Base-by-base conservation (phyloP, 1,140 invertebrate genomes). In the Sycophaga agraensis region DNA sequence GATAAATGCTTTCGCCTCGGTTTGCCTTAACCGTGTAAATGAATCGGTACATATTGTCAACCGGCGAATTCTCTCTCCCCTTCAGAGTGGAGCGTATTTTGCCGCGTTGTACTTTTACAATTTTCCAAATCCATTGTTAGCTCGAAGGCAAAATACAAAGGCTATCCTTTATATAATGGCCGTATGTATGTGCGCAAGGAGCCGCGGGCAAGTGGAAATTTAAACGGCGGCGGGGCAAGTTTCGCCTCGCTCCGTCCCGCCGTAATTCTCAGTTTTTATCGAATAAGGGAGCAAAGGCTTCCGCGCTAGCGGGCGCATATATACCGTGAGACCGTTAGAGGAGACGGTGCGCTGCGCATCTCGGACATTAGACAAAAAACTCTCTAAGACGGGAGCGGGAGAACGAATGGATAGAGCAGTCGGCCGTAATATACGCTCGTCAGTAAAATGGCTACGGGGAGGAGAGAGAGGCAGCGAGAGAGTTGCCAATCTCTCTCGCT, bases 331-430 rank as follows among this genome's bases (percentile, higher is more conserved):
- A 54, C 24, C 39, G 35, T 40, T 28, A 35, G n/a, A 34, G 26
- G 19, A 45, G 50, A 34, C 28, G 12, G 37, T 19, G 49, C 8
- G 24, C 11, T 19, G 22, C 35, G 46, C 24, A 16, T 42, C 48
- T 51, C n/a, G 37, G 39, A 22, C 17, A 45, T 59, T 59, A 28
- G 37, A 50, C 48, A 50, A 59, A 56, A 59, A 59, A 24, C 16
- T 48, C 8, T 24, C 43, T 17, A 17, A 34, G 31, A 46, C 16
- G 42, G 21, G 26, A 43, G n/a, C n/a, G 19, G 21, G 42, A 42
- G 35, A 49, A 56, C 45, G 31, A 56, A 56, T 22, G 53, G 51
- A 57, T 63, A 51, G 45, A 63, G 24, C 53, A 50, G 53, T 63
- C 51, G 16, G 8, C 26, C 7, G 26, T 35, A 56, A 63, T 55